Percentiles rank a stretch among this genome's conserved stretches.
Evolutionary conservation across 2,888 invertebrate species (phyloP).

Genomic region (Meiosimyza platycephala): DNA sequence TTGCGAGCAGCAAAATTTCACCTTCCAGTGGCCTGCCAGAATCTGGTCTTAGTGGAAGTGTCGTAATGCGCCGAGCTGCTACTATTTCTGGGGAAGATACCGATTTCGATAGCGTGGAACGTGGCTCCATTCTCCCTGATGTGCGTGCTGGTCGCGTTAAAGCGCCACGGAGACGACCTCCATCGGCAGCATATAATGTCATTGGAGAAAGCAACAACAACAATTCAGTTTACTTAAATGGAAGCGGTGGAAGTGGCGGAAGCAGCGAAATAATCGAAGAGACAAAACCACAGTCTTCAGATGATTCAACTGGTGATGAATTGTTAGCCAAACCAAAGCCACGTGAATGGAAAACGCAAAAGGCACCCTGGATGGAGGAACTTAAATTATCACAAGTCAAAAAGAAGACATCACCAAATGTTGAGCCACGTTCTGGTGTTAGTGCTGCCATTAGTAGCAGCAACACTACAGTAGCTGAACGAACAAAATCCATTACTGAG

Average conservation of each 20-base stretch:
- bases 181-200: conserved; percentile 69
- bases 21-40: conserved; percentile 51
- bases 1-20: conserved; percentile 67
- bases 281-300: conserved; percentile 52
- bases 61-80: conserved; percentile 57
- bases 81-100: conserved; percentile 61
- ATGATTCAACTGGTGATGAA: conserved; percentile 62
- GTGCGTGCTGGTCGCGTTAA: conserved; percentile 72
- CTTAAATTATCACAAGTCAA: conserved; percentile 78
- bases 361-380: conserved; percentile 85
- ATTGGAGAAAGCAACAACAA: conserved; percentile 62
- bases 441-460: conserved; percentile 28
- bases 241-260: conserved; percentile 52
- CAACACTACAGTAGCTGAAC: conserved; percentile 26
- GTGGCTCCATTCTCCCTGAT: conserved; percentile 73
- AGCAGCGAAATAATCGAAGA: conserved; percentile 16
- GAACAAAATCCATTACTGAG: conserved; percentile 40
- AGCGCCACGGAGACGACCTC: conserved; percentile 73
- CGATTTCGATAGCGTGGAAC: conserved; percentile 76
- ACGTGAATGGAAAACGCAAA: conserved; percentile 79
- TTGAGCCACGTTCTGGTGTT: conserved; percentile 55
- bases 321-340: conserved; percentile 73
- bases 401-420: conserved; percentile 64
- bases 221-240: conserved; percentile 63
- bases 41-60: conserved; percentile 52